These are phyloP conservation scores for Pelmatolapia mariae DNA, from an alignment of 2,113 vertebrate genomes.

Conservation along the genomic window DNA sequence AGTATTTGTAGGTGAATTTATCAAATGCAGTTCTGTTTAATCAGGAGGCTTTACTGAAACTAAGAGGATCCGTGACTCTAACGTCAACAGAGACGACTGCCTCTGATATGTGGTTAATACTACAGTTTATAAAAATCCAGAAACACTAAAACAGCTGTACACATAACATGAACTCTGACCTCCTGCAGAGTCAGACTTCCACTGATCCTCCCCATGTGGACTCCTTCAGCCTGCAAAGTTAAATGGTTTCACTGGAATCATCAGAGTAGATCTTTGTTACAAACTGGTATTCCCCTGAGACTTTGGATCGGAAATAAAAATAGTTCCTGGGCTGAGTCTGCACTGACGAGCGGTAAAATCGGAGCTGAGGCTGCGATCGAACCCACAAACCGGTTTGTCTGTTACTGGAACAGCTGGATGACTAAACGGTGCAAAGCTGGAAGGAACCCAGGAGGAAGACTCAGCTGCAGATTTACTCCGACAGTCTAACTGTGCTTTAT, in stretches of 20 bases:
- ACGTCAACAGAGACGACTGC: background rate
- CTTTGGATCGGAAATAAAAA: background rate
- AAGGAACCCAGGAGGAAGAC: background rate
- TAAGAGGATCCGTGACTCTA: accelerated
- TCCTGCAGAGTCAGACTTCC: background rate
- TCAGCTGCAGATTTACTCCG: background rate
- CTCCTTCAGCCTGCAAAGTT: no score
- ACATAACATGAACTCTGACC: background rate
- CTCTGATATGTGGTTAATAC: background rate
- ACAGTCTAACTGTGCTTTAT: background rate
- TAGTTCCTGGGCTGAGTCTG: background rate
- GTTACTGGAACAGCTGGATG: background rate
- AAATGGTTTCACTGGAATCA: no score
- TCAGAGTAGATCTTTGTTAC: background rate
- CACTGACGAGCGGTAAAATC: background rate
- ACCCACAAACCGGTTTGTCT: background rate
- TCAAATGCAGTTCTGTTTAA: background rate
- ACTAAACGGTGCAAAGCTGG: background rate
- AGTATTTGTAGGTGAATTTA: background rate
- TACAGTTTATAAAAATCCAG: background rate
- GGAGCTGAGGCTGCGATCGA: background rate
- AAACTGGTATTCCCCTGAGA: background rate
- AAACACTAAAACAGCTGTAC: background rate
- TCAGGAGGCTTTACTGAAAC: background rate
- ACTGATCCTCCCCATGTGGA: background rate